These are phyloP conservation scores for Mythimna vitellina DNA, from an alignment of 2,888 invertebrate species.

Conservation along the genomic window DNA sequence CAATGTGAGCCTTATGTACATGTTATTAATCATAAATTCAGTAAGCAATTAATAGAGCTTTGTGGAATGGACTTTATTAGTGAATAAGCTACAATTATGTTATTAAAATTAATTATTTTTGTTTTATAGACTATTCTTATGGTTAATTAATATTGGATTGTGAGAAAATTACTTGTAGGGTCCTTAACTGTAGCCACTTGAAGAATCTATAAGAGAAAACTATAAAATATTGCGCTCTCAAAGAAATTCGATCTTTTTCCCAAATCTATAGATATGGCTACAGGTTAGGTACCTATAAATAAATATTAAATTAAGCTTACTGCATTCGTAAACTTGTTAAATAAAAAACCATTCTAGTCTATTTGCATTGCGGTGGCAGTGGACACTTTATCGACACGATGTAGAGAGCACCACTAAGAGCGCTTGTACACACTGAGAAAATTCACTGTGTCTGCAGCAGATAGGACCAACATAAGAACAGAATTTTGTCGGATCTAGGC, in stretches of 20 bases:
- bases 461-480: no score
- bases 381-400: neutral
- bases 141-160: neutral
- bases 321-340: slow-evolving; percentile 12
- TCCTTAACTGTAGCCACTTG: neutral
- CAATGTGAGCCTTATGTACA: slow-evolving; percentile 5
- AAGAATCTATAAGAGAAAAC: neutral
- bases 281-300: neutral
- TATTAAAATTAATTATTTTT: neutral
- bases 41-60: neutral
- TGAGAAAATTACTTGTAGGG: neutral
- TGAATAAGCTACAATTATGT: slow-evolving; percentile 15
- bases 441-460: no score
- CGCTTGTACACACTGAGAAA: no score
- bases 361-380: slow-evolving; percentile 6
- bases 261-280: neutral
- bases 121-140: slow-evolving; percentile 8
- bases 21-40: neutral
- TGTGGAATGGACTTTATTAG: slow-evolving; percentile 3
- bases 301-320: slow-evolving; percentile 14
- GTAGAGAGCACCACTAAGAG: neutral
- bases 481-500: no score
- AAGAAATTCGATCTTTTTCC: neutral
- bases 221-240: neutral
- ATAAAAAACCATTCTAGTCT: slow-evolving; percentile 30